Base-by-base conservation (phyloP, 1,140 invertebrate species). In the Venustaconcha ellipsiformis region DNA sequence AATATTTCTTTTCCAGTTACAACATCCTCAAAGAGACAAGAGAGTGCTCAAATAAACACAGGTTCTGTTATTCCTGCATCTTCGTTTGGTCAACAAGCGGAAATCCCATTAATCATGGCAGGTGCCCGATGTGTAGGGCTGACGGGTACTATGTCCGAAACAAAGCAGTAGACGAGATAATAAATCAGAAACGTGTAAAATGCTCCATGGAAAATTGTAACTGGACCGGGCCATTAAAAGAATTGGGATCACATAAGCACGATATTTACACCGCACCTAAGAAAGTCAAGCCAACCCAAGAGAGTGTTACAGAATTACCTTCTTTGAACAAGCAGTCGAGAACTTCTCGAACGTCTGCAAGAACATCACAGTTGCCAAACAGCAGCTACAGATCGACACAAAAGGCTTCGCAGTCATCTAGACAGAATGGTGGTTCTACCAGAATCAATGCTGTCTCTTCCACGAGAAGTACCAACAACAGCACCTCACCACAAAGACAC, bases 11-110 rank as follows among this genome's bases (percentile, higher is more conserved):
- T 81, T 84, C 30, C 80, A 88, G 87, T 72, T 88, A 86, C 74
- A 83, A 84, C 67, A 79, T 88, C 37, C 72, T 87, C 23, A 86
- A 86, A 66, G 86, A 88, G 59, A 78, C 82, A 4, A 81, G 83
- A 62, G 76, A 82, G 74, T 88, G 87, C 70, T 59, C 65, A n/a
- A 88, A 88, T 72, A 81, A 84, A 30, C 87, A 88, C 74, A 82
- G 83, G 59, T 88, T 84, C 77, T 88, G 87, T 67, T 82, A 84
- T 69, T 82, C 84, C 2, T 88, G 87, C 75, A 86, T 88, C 56
- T 83, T 81, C 60, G 83, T 84, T 5, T 88, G 87, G 87, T 85
- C 84, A 14, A 86, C 82, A 0, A 85, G 81, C 59, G 84, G 84
- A n/a, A 74, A 81, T 37, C 79, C 81, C 63, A 67, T 78, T 5